phyloP scores from a whole-genome alignment of 2,797 vertebrate species.

The Allobates femoralis region DNA sequence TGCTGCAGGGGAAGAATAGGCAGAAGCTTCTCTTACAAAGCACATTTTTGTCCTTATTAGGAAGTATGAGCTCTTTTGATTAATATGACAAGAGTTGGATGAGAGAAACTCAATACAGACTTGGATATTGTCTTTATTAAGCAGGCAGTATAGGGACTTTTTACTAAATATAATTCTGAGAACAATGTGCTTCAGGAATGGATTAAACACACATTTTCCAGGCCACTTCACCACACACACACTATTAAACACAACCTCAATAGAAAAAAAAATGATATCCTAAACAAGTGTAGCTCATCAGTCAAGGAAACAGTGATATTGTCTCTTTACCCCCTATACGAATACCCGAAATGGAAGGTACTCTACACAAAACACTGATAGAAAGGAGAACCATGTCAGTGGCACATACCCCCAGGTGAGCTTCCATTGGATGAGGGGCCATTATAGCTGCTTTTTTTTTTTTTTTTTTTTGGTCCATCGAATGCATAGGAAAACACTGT shows the following conservation, averaged over 20 bases:
- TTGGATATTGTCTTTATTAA: slow-evolving; percentile 34
- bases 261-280: neutral
- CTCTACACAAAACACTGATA: neutral
- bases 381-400: neutral
- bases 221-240: neutral
- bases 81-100: slow-evolving; percentile 55
- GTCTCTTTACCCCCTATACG: neutral
- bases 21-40: slow-evolving; percentile 39
- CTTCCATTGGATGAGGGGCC: neutral
- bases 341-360: neutral
- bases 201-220: slow-evolving; percentile 5
- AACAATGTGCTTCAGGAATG: neutral
- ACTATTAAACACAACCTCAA: neutral
- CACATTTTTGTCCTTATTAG: slow-evolving; percentile 60
- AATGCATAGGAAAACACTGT: neutral
- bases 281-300: neutral
- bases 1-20: slow-evolving; percentile 47
- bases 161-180: slow-evolving; percentile 1
- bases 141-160: slow-evolving; percentile 26
- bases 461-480: neutral
- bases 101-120: slow-evolving; percentile 53
- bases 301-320: neutral
- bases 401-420: neutral
- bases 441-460: neutral
- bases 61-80: slow-evolving; percentile 57